Base-by-base conservation (phyloP, 2,797 vertebrate genomes). In the Callimico goeldii region DNA sequence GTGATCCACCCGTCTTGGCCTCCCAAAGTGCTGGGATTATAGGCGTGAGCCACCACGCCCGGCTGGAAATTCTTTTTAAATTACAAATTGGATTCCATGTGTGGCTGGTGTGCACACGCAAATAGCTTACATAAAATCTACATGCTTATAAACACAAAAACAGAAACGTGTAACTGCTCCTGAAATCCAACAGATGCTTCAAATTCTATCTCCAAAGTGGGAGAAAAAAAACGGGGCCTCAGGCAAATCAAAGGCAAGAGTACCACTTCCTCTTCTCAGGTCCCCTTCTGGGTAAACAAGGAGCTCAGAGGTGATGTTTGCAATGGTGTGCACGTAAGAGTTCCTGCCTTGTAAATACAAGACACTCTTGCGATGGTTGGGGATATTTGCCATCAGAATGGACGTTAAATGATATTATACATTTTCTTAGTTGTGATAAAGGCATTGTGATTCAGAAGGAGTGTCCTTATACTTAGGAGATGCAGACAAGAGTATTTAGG, bases 51-150 rank as follows among this genome's bases (percentile, higher is more conserved):
- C 9, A 46, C 43, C 43, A 46, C 43, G 43, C 43, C 43, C 0
- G 43, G 43, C 43, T 46, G 43, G 43, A 46, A 46, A 46, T 46
- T 46, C 9, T 92, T 95, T 73, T 7, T 15, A 96, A 97, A 95
- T 97, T 94, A 98, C 79, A 95, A 94, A 83, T 82, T 95, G 89
- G 96, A 84, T 88, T 80, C 58, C 41, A 30, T 39, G 30, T 87
- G 88, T 17, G 26, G 80, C 85, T 91, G 10, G 14, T 55, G 46
- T 87, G 8, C 46, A 24, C 15, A 3, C 2, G 24, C 43, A 70
- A 81, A 84, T 7, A 36, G 84, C 43, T 95, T 57, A 79, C 8
- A 52, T 2, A 48, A 96, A 92, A 85, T 22, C 39, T 55, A 1
- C 36, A 70, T 81, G 64, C 77, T 95, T 89, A 92, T 36, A 93